Evolutionary conservation across 2,797 vertebrate genomes (phyloP).

Genomic region (Lutjanus argentimaculatus): DNA sequence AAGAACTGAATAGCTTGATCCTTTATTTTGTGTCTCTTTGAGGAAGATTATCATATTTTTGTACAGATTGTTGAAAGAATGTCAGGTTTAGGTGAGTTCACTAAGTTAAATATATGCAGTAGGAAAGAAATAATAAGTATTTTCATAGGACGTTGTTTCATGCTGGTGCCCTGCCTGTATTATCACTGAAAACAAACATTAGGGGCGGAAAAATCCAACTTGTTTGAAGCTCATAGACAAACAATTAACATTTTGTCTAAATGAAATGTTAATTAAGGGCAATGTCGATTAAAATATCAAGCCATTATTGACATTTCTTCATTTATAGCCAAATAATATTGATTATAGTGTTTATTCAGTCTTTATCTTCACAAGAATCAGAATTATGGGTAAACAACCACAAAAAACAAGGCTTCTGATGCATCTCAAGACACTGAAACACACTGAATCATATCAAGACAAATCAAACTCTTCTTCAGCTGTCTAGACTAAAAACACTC

Average conservation of each 20-base stretch:
- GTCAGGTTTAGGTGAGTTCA: not conserved
- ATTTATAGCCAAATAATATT: not conserved
- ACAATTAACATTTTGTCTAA: not conserved
- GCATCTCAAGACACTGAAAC: not conserved
- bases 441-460: not conserved
- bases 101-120: not conserved
- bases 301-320: not conserved
- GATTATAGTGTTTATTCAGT: not conserved
- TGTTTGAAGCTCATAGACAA: not conserved
- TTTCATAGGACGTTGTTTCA: too few species aligned
- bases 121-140: not conserved
- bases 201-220: not conserved
- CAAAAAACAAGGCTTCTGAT: constrained; percentile 2
- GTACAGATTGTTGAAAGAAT: not conserved
- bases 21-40: too few species aligned
- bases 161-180: too few species aligned
- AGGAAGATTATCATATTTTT: too few species aligned
- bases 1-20: too few species aligned
- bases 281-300: not conserved
- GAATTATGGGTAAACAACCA: not conserved
- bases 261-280: not conserved
- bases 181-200: too few species aligned
- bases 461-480: constrained; percentile 13
- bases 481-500: not conserved
- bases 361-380: not conserved